Evolutionary conservation across 1,140 invertebrate species (phyloP).

Genomic region (Rhynchophorus ferrugineus): DNA sequence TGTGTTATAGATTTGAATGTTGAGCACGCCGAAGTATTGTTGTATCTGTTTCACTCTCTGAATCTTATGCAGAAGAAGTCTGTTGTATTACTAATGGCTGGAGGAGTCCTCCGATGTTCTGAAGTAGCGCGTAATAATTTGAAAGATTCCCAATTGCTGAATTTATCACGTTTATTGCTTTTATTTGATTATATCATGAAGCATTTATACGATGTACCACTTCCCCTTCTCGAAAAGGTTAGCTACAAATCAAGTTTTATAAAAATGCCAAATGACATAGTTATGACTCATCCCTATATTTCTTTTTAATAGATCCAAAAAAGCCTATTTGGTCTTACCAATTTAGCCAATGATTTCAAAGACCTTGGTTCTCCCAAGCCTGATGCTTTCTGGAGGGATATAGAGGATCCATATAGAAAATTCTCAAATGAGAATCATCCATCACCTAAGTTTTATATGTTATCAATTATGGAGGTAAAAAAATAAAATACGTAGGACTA

Average conservation of each 20-base stretch:
- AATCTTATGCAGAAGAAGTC: slow-evolving; percentile 95
- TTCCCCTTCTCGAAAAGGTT: slow-evolving; percentile 69
- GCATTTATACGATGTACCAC: slow-evolving; percentile 84
- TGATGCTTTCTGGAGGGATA: slow-evolving; percentile 68
- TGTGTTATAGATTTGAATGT: slow-evolving; percentile 91
- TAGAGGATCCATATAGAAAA: slow-evolving; percentile 74
- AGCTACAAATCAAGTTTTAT: too few relatives aligned
- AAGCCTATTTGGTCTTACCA: slow-evolving; percentile 69
- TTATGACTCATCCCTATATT: too few relatives aligned
- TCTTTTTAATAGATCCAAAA: slow-evolving; percentile 57
- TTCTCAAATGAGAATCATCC: slow-evolving; percentile 65
- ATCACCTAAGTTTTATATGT: slow-evolving; percentile 79
- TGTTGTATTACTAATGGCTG: slow-evolving; percentile 73
- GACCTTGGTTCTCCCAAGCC: slow-evolving; percentile 54
- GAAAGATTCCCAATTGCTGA: slow-evolving; percentile 65
- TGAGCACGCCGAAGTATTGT: slow-evolving; percentile 86
- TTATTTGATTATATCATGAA: slow-evolving; percentile 94
- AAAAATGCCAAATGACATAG: too few relatives aligned
- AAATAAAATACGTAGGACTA: too few relatives aligned
- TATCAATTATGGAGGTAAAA: slow-evolving; percentile 58
- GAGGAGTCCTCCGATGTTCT: slow-evolving; percentile 58
- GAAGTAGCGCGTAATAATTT: slow-evolving; percentile 54
- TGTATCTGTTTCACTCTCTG: slow-evolving; percentile 90
- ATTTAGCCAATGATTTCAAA: slow-evolving; percentile 48
- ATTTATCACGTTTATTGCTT: slow-evolving; percentile 75